A percentile compares a stretch with the other conserved stretches of the same genome.
phyloP scores from a whole-genome alignment of 2,113 vertebrate genomes.

The Garra rufa region DNA sequence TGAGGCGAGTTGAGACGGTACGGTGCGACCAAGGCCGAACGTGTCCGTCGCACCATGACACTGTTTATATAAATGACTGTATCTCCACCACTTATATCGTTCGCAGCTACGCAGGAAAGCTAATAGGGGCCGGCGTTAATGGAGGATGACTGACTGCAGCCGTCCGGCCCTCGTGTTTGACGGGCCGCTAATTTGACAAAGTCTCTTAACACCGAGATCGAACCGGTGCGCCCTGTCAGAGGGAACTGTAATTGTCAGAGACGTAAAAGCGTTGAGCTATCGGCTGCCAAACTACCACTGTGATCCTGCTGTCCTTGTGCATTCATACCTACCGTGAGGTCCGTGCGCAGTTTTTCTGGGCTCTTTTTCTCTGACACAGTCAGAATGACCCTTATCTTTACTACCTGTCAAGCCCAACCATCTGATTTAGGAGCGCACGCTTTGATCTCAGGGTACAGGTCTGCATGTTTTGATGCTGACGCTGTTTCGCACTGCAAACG shows the following conservation, averaged over 20 bases:
- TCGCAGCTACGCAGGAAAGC: conserved; percentile 68
- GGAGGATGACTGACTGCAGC: conserved; percentile 77
- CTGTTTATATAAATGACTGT: conserved; percentile 77
- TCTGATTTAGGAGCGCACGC: conserved; percentile 61
- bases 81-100: conserved; percentile 67
- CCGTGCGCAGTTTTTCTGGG: neutral
- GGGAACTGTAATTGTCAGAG: conserved; percentile 73
- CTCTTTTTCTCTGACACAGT: conserved; percentile 57
- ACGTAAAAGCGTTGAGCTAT: conserved; percentile 53
- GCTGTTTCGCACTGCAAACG: neutral
- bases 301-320: conserved; percentile 69
- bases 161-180: conserved; percentile 69
- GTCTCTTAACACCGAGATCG: conserved; percentile 70
- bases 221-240: conserved; percentile 70
- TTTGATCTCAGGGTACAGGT: conserved; percentile 68
- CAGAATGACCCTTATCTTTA: conserved; percentile 62
- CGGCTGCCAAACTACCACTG: conserved; percentile 65
- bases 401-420: conserved; percentile 62
- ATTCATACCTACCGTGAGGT: conserved; percentile 48
- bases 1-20: conserved; percentile 66
- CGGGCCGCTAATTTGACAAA: conserved; percentile 74
- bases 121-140: conserved; percentile 74
- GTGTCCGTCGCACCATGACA: conserved; percentile 75
- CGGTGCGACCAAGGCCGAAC: conserved; percentile 63
- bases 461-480: conserved; percentile 62